Base-by-base conservation (phyloP, 2,888 invertebrate genomes). In the Keiferia lycopersicella region DNA sequence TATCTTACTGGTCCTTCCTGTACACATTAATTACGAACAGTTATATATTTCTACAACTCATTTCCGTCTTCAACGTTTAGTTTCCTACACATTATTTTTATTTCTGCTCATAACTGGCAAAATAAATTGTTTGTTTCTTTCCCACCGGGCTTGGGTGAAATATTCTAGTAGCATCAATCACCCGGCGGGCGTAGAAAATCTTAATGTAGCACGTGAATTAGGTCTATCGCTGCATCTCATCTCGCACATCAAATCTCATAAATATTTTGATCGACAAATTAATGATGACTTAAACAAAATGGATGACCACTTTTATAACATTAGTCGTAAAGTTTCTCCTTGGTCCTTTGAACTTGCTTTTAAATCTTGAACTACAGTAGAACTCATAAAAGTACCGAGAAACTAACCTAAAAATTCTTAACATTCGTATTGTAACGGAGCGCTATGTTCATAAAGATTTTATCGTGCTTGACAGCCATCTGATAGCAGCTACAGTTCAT, bases 391-490 rank as follows among this genome's bases (percentile, higher is more conserved):
- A 45, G 45, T 26, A 53, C 57, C 41, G 45, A 26, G n/a, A 41
- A 61, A 22, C 20, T 38, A 51, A 58, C 61, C 63, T 22, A 74
- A 73, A 72, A 67, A 78, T 74, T 72, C 71, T 60, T 73, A 74
- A 73, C 69, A 73, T 74, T 74, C 70, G 53, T 26, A 68, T 71
- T 68, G 69, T 77, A 75, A 72, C 69, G 67, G 70, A 68, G 68
- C 69, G 71, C 66, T 71, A 70, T 71, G 71, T 64, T 71, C 71
- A 65, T 74, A 66, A 72, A 78, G 81, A 82, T 83, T 66, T 68
- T 75, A 82, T 83, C 80, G 67, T 64, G 69, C 65, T 70, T 78
- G 80, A 77, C 80, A 79, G 73, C 73, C 73, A 77, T 79, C 75
- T 76, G 80, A 81, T 78, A 63, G 62, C 66, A 73, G 68, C 65